Evolutionary conservation across 2,888 invertebrate species (phyloP), one percentile per base, ranked within the genome.

Genomic region (Balanococcus diminutus): DNA sequence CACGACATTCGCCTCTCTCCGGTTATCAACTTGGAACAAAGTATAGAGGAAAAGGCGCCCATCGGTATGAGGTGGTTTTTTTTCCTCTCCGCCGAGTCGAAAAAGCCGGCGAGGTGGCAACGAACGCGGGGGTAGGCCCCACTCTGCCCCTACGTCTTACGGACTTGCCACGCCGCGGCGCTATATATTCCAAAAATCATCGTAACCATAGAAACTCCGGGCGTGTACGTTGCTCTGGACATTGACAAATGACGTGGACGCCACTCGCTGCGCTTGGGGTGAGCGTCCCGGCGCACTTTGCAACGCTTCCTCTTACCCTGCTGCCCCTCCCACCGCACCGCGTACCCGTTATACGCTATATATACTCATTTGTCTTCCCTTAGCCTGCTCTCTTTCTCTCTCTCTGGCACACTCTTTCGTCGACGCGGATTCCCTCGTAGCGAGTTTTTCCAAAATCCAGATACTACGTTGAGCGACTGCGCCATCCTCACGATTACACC

Each of bases 171-270:
- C 82, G 16, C 36, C 42, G 6, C 25, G 31, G 61, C 56, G 56
- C 82, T 36, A 84, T n/a, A 25, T 75, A 28, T 31, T 28, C 42
- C 39, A 25, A 56, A 56, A 82, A 56, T 56, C 28, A 56, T 51
- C 28, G 86, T 86, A 81, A 82, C 86, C 61, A 86, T 86, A 79
- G 82, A 36, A 82, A 86, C 86, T 82, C 82, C 86, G 86, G 86
- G 86, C 86, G 86, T 86, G 86, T 86, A 81, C 86, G 82, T 86
- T 86, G 86, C 86, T 61, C 61, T 82, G 86, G 86, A 86, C 86
- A 86, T 86, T 86, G 86, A 86, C 86, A 86, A 86, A 86, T 86
- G 86, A 86, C 82, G 86, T 86, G 86, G 86, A 86, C 86, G 86
- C 51, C 81, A 56, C 81, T 86, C 86, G 86, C 81, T 56, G 86